Evolutionary conservation across 2,888 invertebrate genomes (phyloP).

Genomic region (Tillus elongatus): DNA sequence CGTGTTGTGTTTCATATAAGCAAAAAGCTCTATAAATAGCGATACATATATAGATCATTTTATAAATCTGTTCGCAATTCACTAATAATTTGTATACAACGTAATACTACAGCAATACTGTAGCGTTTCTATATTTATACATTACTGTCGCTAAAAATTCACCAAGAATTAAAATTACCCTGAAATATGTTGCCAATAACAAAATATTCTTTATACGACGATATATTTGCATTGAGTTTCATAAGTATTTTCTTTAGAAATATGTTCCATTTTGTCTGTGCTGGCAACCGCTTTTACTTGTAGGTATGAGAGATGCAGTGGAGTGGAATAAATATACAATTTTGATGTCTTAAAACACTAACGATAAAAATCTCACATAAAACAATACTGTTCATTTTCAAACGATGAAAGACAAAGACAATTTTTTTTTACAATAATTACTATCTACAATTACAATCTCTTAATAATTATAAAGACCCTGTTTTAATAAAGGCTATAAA

Average conservation of each 20-base stretch:
- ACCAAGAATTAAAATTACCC: constrained; percentile 29
- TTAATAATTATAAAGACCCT: constrained; percentile 43
- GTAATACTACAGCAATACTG: background rate
- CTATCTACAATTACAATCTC: constrained; percentile 36
- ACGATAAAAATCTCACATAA: constrained; percentile 28
- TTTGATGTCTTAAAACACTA: constrained; percentile 22
- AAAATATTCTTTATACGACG: constrained; percentile 18
- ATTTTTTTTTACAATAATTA: constrained; percentile 32
- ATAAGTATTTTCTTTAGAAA: constrained; percentile 18
- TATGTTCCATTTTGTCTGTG: constrained; percentile 15
- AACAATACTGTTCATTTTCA: constrained; percentile 34
- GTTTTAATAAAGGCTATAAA: constrained; percentile 43
- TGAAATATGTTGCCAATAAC: constrained; percentile 33
- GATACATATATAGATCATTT: constrained; percentile 35
- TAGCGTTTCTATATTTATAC: background rate
- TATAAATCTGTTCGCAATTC: constrained; percentile 27
- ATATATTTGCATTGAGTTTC: constrained; percentile 20
- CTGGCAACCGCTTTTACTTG: constrained; percentile 19
- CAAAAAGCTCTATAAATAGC: constrained; percentile 41
- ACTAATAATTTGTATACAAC: background rate
- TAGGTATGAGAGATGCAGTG: too few species aligned
- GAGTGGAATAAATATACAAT: too few species aligned
- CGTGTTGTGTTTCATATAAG: constrained; percentile 43
- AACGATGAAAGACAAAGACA: constrained; percentile 29
- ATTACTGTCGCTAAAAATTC: too few species aligned